Percentiles rank a stretch among this genome's conserved stretches.
phyloP scores from a whole-genome alignment of 2,888 invertebrate species.

The Oxycera nigricornis region DNA sequence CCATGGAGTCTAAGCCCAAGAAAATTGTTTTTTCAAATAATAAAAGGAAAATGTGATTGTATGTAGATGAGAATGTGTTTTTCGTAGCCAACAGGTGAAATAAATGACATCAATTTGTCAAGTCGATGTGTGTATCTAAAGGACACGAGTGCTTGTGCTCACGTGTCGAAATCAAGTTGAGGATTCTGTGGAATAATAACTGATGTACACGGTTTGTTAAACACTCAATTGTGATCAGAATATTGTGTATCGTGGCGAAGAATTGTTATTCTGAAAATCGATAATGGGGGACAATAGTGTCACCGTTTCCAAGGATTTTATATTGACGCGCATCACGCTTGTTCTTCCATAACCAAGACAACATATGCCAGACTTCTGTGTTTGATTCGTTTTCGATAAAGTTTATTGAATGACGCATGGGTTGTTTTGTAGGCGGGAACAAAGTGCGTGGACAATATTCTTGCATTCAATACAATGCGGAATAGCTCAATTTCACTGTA shows the following conservation, averaged over 20 bases:
- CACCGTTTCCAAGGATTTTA: no score
- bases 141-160: not conserved
- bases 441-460: no score
- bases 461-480: no score
- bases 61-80: conserved; percentile 23
- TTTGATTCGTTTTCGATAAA: no score
- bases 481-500: no score
- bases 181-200: not conserved
- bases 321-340: no score
- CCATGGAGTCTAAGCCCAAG: conserved; percentile 13
- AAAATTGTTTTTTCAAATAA: conserved; percentile 38
- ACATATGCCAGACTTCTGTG: no score
- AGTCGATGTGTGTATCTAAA: not conserved
- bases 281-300: not conserved
- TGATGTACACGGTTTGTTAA: not conserved
- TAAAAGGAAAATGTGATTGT: conserved; percentile 30
- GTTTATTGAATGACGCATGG: no score
- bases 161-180: not conserved
- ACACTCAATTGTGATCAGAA: not conserved
- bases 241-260: not conserved
- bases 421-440: no score
- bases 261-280: not conserved
- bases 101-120: not conserved
- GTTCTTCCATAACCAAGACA: no score
- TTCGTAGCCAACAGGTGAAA: not conserved